A percentile compares a stretch with the other conserved stretches of the same genome.
phyloP scores from a whole-genome alignment of 2,113 vertebrate genomes.

The Lophius piscatorius region DNA sequence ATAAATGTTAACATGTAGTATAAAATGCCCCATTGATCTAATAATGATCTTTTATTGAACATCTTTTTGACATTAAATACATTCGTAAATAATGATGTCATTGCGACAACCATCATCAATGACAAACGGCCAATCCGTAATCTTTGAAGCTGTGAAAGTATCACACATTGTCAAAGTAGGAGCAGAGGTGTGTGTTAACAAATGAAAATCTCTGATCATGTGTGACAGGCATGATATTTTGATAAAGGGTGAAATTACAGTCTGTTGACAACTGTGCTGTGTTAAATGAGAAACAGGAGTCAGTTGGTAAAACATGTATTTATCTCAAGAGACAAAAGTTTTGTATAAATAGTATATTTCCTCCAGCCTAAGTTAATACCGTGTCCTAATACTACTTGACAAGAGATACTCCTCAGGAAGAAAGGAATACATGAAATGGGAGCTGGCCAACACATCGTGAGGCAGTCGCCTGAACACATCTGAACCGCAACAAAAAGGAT shows the following conservation, averaged over 20 bases:
- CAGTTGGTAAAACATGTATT: conserved; percentile 29
- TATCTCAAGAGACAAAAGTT: conserved; percentile 46
- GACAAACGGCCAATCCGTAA: conserved; percentile 2
- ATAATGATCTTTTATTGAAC: conserved; percentile 4
- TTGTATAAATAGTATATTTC: conserved; percentile 39
- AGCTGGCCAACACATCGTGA: conserved; percentile 38
- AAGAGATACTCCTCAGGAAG: conserved; percentile 51
- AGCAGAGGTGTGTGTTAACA: conserved; percentile 50
- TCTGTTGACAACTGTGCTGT: conserved; percentile 54
- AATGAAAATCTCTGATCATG: conserved; percentile 54
- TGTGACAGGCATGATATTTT: conserved; percentile 65
- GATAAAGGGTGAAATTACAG: conserved; percentile 56
- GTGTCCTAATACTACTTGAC: conserved; percentile 62
- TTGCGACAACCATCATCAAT: conserved; percentile 15
- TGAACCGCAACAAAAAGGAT: conserved; percentile 45
- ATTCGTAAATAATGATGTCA: conserved; percentile 29
- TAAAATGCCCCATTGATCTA: background rate
- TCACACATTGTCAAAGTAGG: conserved; percentile 30
- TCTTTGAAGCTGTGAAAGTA: conserved; percentile 36
- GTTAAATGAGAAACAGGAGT: conserved; percentile 42
- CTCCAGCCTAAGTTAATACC: conserved; percentile 47
- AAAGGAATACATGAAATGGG: conserved; percentile 45
- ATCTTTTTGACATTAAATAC: conserved; percentile 1
- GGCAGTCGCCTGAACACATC: conserved; percentile 28
- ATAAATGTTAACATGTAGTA: too few relatives aligned